A percentile compares a stretch with the other conserved stretches of the same genome.
These are phyloP conservation scores for Sphaerophoria taeniata DNA, from an alignment of 2,888 invertebrate species.

Conservation along the genomic window DNA sequence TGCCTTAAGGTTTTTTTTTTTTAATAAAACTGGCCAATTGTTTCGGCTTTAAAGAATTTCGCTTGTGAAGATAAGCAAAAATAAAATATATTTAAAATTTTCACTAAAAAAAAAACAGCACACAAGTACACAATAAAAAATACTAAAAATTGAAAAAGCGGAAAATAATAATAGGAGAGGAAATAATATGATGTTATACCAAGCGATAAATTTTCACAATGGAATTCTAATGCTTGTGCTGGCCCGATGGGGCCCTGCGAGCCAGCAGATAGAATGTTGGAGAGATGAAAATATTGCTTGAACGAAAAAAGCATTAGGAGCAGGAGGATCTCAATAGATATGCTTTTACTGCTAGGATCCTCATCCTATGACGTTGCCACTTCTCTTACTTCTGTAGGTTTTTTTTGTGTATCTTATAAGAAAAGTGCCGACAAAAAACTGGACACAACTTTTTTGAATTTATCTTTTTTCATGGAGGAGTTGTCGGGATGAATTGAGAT, in stretches of 20 bases:
- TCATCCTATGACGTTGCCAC: conserved; percentile 18
- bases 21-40: conserved; percentile 17
- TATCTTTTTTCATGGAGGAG: conserved; percentile 23
- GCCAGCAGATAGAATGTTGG: conserved; percentile 19
- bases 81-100: conserved; percentile 42
- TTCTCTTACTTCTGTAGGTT: conserved; percentile 24
- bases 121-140: conserved; percentile 37
- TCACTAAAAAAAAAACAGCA: conserved; percentile 56
- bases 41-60: conserved; percentile 27
- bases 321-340: conserved; percentile 27
- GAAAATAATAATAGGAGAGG: conserved; percentile 65
- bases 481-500: conserved; percentile 45
- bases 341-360: conserved; percentile 26
- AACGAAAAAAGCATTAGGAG: conserved; percentile 31
- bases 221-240: conserved; percentile 61
- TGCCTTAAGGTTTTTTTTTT: conserved; percentile 50
- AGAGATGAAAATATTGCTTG: conserved; percentile 46
- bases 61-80: conserved; percentile 40
- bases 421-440: conserved; percentile 59
- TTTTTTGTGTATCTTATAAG: conserved; percentile 38
- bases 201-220: conserved; percentile 74
- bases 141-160: conserved; percentile 30
- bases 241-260: neutral
- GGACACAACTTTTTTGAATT: conserved; percentile 14
- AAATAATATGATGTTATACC: conserved; percentile 72